These are phyloP conservation scores for Opisthocomus hoazin DNA, from an alignment of 2,113 vertebrate genomes.

Conservation along the genomic window DNA sequence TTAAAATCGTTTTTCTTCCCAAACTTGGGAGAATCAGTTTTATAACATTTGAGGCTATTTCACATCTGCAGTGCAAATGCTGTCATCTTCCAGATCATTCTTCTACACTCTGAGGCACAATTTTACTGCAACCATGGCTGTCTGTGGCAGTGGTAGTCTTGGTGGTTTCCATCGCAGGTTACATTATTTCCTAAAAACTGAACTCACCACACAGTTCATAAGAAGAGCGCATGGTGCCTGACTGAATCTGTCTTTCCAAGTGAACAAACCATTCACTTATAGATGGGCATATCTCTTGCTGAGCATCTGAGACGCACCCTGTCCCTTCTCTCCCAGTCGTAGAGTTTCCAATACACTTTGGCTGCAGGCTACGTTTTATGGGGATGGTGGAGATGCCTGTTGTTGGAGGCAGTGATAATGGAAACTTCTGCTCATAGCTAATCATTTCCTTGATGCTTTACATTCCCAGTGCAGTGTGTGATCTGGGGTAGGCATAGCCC, in stretches of 20 bases:
- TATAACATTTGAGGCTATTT: not conserved
- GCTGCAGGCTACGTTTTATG: not conserved
- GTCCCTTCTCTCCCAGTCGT: not conserved
- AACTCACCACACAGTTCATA: fast-evolving
- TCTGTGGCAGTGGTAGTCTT: not conserved
- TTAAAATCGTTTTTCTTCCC: not conserved
- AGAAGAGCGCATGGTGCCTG: not conserved
- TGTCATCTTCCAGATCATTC: not conserved
- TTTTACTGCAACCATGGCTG: not conserved
- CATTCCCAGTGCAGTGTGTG: too few species aligned
- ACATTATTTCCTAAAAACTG: not conserved
- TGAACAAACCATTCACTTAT: not conserved
- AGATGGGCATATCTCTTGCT: not conserved
- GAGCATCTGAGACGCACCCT: not conserved
- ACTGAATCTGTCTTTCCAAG: not conserved
- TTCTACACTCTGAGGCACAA: not conserved
- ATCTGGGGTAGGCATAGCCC: too few species aligned
- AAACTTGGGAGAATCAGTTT: fast-evolving
- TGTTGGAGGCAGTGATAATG: not conserved
- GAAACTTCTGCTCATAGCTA: not conserved
- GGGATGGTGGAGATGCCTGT: fast-evolving
- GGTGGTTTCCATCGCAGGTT: not conserved
- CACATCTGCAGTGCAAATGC: not conserved
- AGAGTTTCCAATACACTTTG: not conserved
- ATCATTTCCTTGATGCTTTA: too few species aligned